Base-by-base conservation (phyloP, 92 coral and sea anemone genomes). In the Pocillopora meandrina region DNA sequence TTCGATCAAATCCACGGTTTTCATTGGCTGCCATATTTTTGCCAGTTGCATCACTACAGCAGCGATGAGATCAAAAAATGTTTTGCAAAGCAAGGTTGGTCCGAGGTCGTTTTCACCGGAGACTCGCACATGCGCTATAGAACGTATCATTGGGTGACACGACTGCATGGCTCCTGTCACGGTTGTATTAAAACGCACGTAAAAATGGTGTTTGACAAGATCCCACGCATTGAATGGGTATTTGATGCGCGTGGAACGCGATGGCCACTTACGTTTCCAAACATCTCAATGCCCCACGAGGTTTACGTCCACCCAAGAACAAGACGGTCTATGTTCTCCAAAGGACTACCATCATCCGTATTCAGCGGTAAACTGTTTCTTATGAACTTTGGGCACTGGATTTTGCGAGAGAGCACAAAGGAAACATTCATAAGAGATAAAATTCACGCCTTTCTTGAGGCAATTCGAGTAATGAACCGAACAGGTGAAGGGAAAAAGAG, bases 171-270 rank as follows among this genome's bases (percentile, higher is more conserved):
- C 67, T 87, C 93, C 17, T 96, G 99, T 77, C 87, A 88, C 58
- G 95, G 96, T 35, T 96, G 99, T 75, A 89, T 90, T 86, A 96
- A 96, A 79, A 96, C 98, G 10, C 94, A 95, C 89, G 90, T 96
- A 61, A 92, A 94, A 74, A 92, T 93, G 92, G 94, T 91, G 17
- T 96, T 96, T 74, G 95, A 92, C 85, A 95, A 93, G 81, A 95
- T 96, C 26, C 99, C 99, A 33, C 94, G 98, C 56, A 92, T 96
- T 20, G 99, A 96, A 81, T 96, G 99, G 99, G 91, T 96, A 80
- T 96, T 96, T 83, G 99, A 96, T 79, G 99, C 99, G 58, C 95
- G 99, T 65, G 99, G 99, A 9, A 96, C 99, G 17, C 92, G 99
- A 58, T 96, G 99, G 99, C 98, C 99, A 4, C 92, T 93, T 79